Conservation (phyloP, 2,113 vertebrate species). For the Micronisus gabar region DNA sequence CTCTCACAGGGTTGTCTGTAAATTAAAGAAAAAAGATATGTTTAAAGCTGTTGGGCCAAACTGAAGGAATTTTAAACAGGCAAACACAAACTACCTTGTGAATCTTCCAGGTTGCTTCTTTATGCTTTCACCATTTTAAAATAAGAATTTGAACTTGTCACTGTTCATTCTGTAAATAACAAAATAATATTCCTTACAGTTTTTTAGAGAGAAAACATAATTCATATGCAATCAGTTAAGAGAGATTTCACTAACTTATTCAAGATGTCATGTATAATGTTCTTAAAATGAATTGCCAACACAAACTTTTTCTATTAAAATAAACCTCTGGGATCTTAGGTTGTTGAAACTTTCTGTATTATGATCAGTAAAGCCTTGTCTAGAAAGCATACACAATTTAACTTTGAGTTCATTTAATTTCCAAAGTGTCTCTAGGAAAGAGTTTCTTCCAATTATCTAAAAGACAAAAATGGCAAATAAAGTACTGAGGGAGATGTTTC, state of each 20-base stretch:
- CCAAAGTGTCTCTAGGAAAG: slow-evolving; percentile 11
- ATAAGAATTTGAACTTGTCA: background rate
- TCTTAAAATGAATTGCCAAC: background rate
- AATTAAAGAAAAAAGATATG: background rate
- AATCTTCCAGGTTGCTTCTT: background rate
- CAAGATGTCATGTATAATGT: background rate
- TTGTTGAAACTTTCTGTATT: background rate
- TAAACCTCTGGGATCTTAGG: background rate
- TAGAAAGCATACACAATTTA: background rate
- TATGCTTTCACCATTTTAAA: background rate
- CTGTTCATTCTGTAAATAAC: background rate
- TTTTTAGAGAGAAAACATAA: background rate
- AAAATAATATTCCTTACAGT: background rate
- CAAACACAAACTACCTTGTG: background rate
- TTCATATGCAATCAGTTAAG: background rate
- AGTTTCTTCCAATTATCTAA: slow-evolving; percentile 50
- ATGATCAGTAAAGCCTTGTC: background rate
- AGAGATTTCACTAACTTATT: background rate
- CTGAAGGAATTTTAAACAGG: slow-evolving; percentile 9
- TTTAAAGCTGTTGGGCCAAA: background rate
- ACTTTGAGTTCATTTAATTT: slow-evolving; percentile 47
- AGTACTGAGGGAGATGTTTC: slow-evolving; percentile 23
- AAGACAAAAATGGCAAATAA: slow-evolving; percentile 56
- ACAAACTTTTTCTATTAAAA: slow-evolving; percentile 20
- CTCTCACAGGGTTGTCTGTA: background rate